These are phyloP conservation scores for Pissodes strobi DNA, from an alignment of 1,140 invertebrate species.

Conservation along the genomic window DNA sequence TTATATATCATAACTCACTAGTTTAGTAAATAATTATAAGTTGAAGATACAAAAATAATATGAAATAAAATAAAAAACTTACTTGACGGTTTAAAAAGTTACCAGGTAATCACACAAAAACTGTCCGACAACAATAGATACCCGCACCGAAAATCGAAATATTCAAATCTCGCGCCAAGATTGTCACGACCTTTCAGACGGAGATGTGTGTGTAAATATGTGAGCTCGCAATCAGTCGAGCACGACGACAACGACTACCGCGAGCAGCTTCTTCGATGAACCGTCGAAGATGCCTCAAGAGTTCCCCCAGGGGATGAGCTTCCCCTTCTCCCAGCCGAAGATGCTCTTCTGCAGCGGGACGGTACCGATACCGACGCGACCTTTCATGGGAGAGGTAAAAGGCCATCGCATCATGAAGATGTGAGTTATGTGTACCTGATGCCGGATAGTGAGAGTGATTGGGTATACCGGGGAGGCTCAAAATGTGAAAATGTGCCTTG, in stretches of 20 bases:
- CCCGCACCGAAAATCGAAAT: not conserved
- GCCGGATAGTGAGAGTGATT: slow-evolving; percentile 17
- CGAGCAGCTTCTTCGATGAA: slow-evolving; percentile 26
- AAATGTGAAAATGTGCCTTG: too few relatives aligned
- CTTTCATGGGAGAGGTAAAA: slow-evolving; percentile 30
- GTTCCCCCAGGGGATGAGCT: slow-evolving; percentile 11
- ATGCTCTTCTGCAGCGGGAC: slow-evolving; percentile 14
- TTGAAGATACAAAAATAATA: too few relatives aligned
- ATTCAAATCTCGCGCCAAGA: slow-evolving; percentile 7
- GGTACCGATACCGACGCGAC: slow-evolving; percentile 16
- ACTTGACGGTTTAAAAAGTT: too few relatives aligned
- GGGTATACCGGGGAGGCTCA: too few relatives aligned
- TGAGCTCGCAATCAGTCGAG: slow-evolving; percentile 28
- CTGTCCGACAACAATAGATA: not conserved
- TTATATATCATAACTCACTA: too few relatives aligned
- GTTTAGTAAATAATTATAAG: too few relatives aligned
- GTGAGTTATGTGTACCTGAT: slow-evolving; percentile 17
- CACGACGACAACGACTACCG: slow-evolving; percentile 27
- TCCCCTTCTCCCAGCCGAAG: slow-evolving; percentile 6
- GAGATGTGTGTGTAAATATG: not conserved
- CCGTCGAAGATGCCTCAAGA: slow-evolving; percentile 25
- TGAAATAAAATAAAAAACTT: too few relatives aligned
- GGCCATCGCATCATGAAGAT: slow-evolving; percentile 17
- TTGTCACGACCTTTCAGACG: not conserved
- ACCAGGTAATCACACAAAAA: not conserved